Conservation (phyloP, 2,797 vertebrate species). For the Rhynchotus rufescens region DNA sequence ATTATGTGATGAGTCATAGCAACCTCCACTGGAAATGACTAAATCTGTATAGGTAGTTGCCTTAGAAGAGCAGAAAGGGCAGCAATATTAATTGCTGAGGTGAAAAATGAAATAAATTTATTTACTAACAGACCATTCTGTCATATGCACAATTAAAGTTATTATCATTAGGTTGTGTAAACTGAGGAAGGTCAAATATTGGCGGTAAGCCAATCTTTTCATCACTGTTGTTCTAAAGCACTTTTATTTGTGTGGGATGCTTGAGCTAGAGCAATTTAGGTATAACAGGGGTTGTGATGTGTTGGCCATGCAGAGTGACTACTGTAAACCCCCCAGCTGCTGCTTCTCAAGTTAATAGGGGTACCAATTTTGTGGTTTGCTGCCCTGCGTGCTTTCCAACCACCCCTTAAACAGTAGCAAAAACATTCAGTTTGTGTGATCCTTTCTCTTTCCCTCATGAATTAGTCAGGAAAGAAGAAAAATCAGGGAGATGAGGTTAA, state of each 20-base stretch:
- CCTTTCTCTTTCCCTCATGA: background rate
- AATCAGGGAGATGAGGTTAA: background rate
- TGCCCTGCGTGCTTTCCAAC: background rate
- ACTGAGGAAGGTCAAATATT: background rate
- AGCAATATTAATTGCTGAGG: slow-evolving; percentile 3
- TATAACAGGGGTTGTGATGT: background rate
- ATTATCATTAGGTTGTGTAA: background rate
- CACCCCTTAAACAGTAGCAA: background rate
- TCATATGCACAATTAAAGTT: background rate
- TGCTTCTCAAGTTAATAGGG: slow-evolving; percentile 33
- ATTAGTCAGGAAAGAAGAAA: slow-evolving; percentile 29
- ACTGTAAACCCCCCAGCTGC: background rate
- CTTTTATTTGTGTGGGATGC: background rate
- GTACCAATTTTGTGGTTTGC: slow-evolving; percentile 9
- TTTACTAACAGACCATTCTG: background rate
- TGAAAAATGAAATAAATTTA: slow-evolving; percentile 9
- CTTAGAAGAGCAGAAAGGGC: background rate
- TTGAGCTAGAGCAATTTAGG: slow-evolving; percentile 7
- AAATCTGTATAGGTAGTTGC: background rate
- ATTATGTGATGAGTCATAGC: slow-evolving; percentile 46
- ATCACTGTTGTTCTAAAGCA: background rate
- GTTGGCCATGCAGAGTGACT: background rate
- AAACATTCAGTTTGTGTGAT: background rate
- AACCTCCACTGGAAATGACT: background rate
- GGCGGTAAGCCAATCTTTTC: background rate